Percentiles rank a stretch among this genome's conserved stretches.
phyloP scores from a whole-genome alignment of 2,888 invertebrate species.

The Gisinianus flammeolus region DNA sequence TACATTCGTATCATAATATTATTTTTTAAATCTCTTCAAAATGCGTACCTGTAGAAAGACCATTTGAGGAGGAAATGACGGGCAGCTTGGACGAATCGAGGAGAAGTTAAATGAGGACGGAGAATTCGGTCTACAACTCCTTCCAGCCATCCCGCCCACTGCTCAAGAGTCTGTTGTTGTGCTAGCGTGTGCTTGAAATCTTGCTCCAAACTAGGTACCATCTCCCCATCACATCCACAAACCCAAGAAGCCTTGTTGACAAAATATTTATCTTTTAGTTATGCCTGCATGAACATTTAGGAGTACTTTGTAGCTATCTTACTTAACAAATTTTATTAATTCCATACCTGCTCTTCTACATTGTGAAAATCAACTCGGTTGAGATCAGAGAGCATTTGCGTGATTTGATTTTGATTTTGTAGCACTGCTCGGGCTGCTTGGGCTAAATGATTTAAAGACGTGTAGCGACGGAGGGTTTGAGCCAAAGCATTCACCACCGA shows the following conservation, averaged over 20 bases:
- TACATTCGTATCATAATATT: not conserved
- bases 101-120: constrained; percentile 83
- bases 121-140: constrained; percentile 88
- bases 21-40: not conserved
- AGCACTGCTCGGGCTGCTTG: constrained; percentile 94
- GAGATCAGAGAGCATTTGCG: constrained; percentile 94
- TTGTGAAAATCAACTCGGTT: constrained; percentile 98
- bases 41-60: constrained; percentile 88
- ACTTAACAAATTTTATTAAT: too few species aligned
- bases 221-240: constrained; percentile 88
- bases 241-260: constrained; percentile 96
- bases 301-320: too few species aligned
- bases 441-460: constrained; percentile 95
- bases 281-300: too few species aligned
- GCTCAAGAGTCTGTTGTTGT: constrained; percentile 90
- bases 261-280: too few species aligned
- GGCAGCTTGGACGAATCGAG: constrained; percentile 82
- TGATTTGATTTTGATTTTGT: constrained; percentile 91
- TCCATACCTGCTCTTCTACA: constrained; percentile 84
- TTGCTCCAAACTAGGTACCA: constrained; percentile 80
- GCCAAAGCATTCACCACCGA: constrained; percentile 88
- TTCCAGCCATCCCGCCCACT: constrained; percentile 98
- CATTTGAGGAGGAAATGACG: constrained; percentile 95
- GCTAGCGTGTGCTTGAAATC: constrained; percentile 90
- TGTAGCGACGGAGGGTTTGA: constrained; percentile 92